These are phyloP conservation scores for Cynaeus angustus DNA, from an alignment of 2,888 invertebrate species.

Conservation along the genomic window DNA sequence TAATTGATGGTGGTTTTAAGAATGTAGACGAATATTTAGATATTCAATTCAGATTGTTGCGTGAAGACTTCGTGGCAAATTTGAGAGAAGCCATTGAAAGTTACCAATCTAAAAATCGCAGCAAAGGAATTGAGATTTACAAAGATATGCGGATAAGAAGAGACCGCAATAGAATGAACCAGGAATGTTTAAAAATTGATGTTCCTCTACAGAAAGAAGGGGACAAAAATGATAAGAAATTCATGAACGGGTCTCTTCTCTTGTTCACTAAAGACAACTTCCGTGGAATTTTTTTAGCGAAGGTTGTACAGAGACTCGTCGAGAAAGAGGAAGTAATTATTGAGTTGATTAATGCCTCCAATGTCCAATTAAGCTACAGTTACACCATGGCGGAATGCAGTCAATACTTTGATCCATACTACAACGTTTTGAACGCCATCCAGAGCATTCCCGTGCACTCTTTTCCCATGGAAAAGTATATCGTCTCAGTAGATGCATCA, in stretches of 20 bases:
- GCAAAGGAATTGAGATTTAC: slow-evolving; percentile 52
- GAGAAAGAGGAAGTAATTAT: slow-evolving; percentile 73
- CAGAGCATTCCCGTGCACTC: slow-evolving; percentile 74
- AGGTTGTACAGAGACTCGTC: slow-evolving; percentile 76
- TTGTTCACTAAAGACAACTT: slow-evolving; percentile 83
- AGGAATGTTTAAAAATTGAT: slow-evolving; percentile 58
- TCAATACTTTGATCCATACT: slow-evolving; percentile 88
- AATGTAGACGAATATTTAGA: slow-evolving; percentile 84
- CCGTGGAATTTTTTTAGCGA: slow-evolving; percentile 79
- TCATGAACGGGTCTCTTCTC: slow-evolving; percentile 83
- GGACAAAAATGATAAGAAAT: slow-evolving; percentile 76
- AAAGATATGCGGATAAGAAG: slow-evolving; percentile 33
- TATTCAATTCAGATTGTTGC: slow-evolving; percentile 83
- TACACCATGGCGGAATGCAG: slow-evolving; percentile 84
- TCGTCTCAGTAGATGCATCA: slow-evolving; percentile 73
- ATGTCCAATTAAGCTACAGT: slow-evolving; percentile 50
- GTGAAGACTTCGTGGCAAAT: slow-evolving; percentile 87
- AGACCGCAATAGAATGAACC: slow-evolving; percentile 13
- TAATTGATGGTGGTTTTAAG: slow-evolving; percentile 77
- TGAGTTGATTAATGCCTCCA: slow-evolving; percentile 72
- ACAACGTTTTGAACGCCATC: slow-evolving; percentile 80
- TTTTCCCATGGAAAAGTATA: slow-evolving; percentile 81
- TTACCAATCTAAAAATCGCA: slow-evolving; percentile 44
- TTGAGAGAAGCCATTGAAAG: slow-evolving; percentile 78
- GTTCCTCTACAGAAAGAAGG: slow-evolving; percentile 70